These are phyloP conservation scores for Syrmaticus mikado DNA, from an alignment of 2,113 vertebrate species.

Conservation along the genomic window DNA sequence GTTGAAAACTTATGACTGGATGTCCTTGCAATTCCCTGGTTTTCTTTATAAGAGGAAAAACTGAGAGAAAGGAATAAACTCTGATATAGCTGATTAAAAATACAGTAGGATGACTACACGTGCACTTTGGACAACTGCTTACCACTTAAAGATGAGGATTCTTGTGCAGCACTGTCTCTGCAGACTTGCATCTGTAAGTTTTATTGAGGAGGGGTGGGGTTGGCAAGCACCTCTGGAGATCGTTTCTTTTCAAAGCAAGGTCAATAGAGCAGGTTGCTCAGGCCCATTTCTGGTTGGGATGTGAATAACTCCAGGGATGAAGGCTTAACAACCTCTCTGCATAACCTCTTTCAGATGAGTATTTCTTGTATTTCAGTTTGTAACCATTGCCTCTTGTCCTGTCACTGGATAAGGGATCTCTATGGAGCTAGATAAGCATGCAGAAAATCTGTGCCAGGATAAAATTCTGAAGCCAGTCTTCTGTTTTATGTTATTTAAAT, in stretches of 20 bases:
- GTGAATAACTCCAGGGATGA: not conserved
- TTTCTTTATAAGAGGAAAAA: not conserved
- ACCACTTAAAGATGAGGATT: not conserved
- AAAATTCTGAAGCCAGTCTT: not conserved
- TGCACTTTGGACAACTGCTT: not conserved
- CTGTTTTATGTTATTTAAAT: not conserved
- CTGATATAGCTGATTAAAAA: not conserved
- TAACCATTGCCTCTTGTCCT: not conserved
- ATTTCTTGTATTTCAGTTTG: not conserved
- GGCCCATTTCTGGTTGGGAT: not conserved
- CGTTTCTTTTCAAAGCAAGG: not conserved
- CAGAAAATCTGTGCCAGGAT: not conserved
- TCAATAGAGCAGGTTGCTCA: not conserved
- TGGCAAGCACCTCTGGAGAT: not conserved
- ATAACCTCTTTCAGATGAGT: not conserved
- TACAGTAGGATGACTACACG: too few relatives aligned
- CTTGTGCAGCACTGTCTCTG: not conserved
- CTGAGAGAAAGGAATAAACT: not conserved
- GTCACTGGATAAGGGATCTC: not conserved
- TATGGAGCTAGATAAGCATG: not conserved
- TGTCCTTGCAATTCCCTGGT: not conserved
- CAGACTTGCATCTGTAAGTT: too few relatives aligned
- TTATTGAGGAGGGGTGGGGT: fast-evolving
- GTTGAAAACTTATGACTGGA: not conserved
- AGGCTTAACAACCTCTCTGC: not conserved